These are phyloP conservation scores for Andrena trimmerana DNA, from an alignment of 2,888 invertebrate genomes.

Conservation along the genomic window DNA sequence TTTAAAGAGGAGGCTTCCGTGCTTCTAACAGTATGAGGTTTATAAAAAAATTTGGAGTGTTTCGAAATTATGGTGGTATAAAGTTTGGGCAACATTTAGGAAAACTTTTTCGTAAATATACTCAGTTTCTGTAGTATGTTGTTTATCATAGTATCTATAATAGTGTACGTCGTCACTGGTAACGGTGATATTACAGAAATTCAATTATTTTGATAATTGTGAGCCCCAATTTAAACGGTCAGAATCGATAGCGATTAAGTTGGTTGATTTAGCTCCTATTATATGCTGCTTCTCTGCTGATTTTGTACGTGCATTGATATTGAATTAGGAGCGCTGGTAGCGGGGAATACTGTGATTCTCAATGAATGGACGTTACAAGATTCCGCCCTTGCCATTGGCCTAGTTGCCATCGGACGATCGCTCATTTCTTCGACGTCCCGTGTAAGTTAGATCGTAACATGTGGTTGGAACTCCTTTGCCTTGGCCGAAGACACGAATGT, in stretches of 20 bases:
- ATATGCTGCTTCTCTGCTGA: too few relatives aligned
- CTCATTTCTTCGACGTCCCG: constrained; percentile 46
- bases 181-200: too few relatives aligned
- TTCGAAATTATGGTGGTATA: neutral
- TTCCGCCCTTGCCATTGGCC: constrained; percentile 35
- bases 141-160: too few relatives aligned
- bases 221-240: too few relatives aligned
- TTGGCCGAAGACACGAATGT: constrained; percentile 16
- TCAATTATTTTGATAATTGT: too few relatives aligned
- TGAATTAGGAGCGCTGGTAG: too few relatives aligned
- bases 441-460: constrained; percentile 39
- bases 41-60: neutral
- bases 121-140: too few relatives aligned
- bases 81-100: neutral
- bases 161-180: too few relatives aligned
- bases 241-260: too few relatives aligned
- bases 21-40: fast-evolving
- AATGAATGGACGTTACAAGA: constrained; percentile 2
- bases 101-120: too few relatives aligned
- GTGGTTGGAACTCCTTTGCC: constrained; percentile 22
- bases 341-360: neutral
- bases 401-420: constrained; percentile 39
- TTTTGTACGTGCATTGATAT: too few relatives aligned
- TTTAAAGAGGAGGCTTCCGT: neutral
- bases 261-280: too few relatives aligned